Percentiles rank a stretch among this genome's conserved stretches.
Conservation (phyloP, 2,888 invertebrate genomes). For the Onthophagus sagittarius region DNA sequence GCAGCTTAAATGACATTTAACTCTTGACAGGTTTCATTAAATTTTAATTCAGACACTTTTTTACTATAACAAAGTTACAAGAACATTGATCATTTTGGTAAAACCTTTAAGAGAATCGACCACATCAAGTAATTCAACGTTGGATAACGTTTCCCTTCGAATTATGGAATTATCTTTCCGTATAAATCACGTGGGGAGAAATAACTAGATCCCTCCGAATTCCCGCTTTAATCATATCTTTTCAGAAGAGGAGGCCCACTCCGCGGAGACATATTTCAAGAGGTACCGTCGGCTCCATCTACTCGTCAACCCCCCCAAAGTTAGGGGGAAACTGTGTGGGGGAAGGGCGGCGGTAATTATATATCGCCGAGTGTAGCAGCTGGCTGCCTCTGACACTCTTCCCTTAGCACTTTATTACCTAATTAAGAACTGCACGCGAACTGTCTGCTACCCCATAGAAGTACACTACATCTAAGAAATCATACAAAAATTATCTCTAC, state of each 20-base stretch:
- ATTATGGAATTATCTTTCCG: neutral
- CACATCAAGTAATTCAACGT: neutral
- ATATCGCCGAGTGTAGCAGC: neutral
- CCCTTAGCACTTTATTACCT: neutral
- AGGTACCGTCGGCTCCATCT: neutral
- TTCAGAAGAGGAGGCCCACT: neutral
- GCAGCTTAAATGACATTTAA: neutral
- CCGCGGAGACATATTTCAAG: neutral
- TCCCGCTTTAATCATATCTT: neutral
- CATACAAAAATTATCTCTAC: neutral
- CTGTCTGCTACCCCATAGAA: neutral
- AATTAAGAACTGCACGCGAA: neutral
- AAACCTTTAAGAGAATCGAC: neutral
- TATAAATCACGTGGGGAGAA: neutral
- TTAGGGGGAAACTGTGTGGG: neutral
- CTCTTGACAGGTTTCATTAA: neutral
- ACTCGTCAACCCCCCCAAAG: neutral
- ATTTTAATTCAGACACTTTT: neutral
- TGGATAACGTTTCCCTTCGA: neutral
- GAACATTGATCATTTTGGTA: neutral
- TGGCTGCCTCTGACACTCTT: neutral
- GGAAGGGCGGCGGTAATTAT: neutral
- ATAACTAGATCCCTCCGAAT: neutral
- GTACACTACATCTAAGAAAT: neutral
- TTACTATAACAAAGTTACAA: neutral